Conservation (phyloP, 2,797 vertebrate species). For the Hemitrygon akajei region DNA sequence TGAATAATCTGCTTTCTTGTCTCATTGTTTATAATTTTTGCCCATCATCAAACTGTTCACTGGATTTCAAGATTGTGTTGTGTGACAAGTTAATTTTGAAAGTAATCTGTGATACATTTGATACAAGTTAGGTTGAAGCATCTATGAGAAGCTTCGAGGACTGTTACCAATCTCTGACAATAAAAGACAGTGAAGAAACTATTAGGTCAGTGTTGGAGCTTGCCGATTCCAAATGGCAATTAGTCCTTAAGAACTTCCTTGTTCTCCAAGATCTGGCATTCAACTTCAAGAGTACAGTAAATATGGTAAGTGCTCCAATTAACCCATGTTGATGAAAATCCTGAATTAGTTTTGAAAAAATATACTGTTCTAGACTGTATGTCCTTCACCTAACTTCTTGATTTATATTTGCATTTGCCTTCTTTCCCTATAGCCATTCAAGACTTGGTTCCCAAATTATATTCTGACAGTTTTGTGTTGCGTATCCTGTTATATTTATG, state of each 20-base stretch:
- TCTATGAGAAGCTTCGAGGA: constrained; percentile 59
- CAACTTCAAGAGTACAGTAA: constrained; percentile 61
- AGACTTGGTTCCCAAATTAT: not conserved
- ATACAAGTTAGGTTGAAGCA: constrained; percentile 57
- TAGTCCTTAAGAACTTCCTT: constrained; percentile 63
- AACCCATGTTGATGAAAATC: not conserved
- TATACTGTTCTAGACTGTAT: not conserved
- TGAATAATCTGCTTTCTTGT: not conserved
- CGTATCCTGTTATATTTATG: not conserved
- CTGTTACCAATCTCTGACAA: constrained; percentile 52
- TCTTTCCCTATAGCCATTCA: not conserved
- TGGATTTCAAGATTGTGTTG: not conserved
- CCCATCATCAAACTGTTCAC: not conserved
- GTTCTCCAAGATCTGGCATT: constrained; percentile 63
- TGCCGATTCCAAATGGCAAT: constrained; percentile 59
- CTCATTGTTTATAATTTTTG: not conserved
- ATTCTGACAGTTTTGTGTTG: not conserved
- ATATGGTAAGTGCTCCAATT: constrained; percentile 55
- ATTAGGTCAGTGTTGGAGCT: constrained; percentile 45
- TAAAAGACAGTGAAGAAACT: constrained; percentile 45
- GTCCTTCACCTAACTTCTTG: not conserved
- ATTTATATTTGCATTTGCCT: not conserved
- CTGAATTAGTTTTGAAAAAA: not conserved
- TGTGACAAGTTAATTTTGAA: not conserved
- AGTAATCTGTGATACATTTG: not conserved